Base-by-base conservation (phyloP, 2,888 invertebrate genomes). In the Coecobrya sp. region DNA sequence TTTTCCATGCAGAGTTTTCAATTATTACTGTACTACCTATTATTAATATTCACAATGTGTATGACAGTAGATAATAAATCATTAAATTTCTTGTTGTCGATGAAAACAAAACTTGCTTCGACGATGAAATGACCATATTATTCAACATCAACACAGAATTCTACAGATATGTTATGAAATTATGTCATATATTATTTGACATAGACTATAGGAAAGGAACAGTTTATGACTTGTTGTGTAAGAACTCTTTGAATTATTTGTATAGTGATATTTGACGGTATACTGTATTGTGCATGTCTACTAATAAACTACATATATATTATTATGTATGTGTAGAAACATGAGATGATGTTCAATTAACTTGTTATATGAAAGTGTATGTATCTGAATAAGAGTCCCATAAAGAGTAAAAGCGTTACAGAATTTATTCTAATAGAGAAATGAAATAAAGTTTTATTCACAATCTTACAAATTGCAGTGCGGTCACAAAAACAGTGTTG, bases 361-460 rank as follows among this genome's bases (percentile, higher is more conserved):
- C n/a, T 59, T 55, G 3, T 8, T 59, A 59, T 19, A 25, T 62
- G 22, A 22, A 62, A 5, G 10, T 25, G 22, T 62, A 62, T 30
- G 30, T 4, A 68, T 68, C 2, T 68, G 11, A 68, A 2, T 68
- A 68, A 68, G 30, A 7, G 30, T 68, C 16, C 25, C 30, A 36
- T 68, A 27, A n/a, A 25, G 10, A 22, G 27, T 65, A 25, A 30
- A 45, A 73, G 73, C 73, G 73, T 73, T 73, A 11, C 5, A 36
- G 42, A 73, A 73, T 73, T 73, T 73, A 73, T 73, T 73, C 73
- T 73, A 76, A 76, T 76, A 76, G 76, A 76, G 76, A 76, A 76
- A 76, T 76, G 76, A 76, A 76, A 76, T 76, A 76, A 76, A 76
- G 49, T 76, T 76, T 76, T 49, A 73, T 73, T 73, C 42, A 73